Evolutionary conservation across 1,140 invertebrate species (phyloP).

Genomic region (Pseudobourletiella spinata): DNA sequence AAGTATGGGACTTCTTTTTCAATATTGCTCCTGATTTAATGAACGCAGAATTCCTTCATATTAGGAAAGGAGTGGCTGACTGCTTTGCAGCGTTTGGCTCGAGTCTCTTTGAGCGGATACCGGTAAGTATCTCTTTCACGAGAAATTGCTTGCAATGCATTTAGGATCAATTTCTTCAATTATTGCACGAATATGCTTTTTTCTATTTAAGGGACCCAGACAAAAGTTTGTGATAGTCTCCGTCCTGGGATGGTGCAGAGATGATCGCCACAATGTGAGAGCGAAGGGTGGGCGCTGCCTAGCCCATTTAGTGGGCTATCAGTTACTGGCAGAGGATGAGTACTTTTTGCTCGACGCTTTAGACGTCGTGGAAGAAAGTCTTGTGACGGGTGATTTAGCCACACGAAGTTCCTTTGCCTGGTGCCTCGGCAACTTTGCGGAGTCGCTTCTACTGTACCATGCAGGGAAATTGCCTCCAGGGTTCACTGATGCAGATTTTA

Average conservation of each 20-base stretch:
- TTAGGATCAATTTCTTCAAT: neutral
- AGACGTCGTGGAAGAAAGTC: constrained; percentile 3
- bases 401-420: constrained; percentile 5
- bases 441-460: neutral
- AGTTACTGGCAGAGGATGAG: neutral
- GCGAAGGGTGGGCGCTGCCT: constrained; percentile 5
- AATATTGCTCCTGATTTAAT: constrained; percentile 2
- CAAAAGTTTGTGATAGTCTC: neutral
- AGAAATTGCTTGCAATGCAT: too few relatives aligned
- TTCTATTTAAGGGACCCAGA: neutral
- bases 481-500: neutral
- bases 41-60: neutral
- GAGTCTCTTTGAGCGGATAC: neutral
- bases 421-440: constrained; percentile 13
- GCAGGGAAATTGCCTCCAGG: neutral
- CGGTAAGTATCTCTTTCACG: neutral
- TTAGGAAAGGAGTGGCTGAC: constrained; percentile 5
- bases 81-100: constrained; percentile 8
- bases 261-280: neutral
- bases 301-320: constrained; percentile 1
- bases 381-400: neutral
- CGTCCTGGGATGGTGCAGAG: neutral
- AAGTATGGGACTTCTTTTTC: neutral
- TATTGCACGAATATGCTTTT: neutral
- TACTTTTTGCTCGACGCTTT: constrained; percentile 9